Base-by-base conservation (phyloP, 2,797 vertebrate species). In the Mormyrops attenuatus region DNA sequence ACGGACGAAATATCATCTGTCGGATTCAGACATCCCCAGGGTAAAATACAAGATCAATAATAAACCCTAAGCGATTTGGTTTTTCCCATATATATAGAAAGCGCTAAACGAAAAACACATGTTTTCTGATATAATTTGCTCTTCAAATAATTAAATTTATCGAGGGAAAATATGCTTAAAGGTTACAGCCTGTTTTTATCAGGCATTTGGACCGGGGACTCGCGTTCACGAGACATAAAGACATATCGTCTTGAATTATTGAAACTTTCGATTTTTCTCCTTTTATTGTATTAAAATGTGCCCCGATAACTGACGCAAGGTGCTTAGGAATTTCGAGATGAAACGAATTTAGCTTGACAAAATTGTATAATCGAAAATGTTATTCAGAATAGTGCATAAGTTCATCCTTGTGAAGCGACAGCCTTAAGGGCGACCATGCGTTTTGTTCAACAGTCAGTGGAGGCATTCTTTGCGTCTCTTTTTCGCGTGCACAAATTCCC, bases 401-500 rank as follows among this genome's bases (percentile, higher is more conserved):
- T 82, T 82, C 38, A 44, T 47, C 77, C 41, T 82, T 82, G 41
- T 47, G 77, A 47, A 82, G 47, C 44, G 85, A 30, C 30, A 86
- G 85, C 52, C 85, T 38, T 55, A 47, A 47, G 85, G 47, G 85
- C 52, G 13, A 55, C 85, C 49, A 30, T 52, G 49, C 49, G 47
- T 87, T 85, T 85, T 85, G 84, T 50, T 53, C 84, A 38, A 50
- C 47, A 50, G 49, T 87, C 77, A 82, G 77, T 9, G 20, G 17
- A 82, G 41, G 20, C 20, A 47, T 44, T 47, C 38, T 44, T 80
- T 47, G 77, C 77, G 41, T 47, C 77, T 82, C 77, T 22, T 44
- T 8, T 82, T 82, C 41, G 77, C 41, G 38, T 82, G 77, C 38
- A 44, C 50, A 49, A 90, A 90, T 88, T 88, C 73, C 15, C 60